Conservation (phyloP, 2,113 vertebrate genomes). For the Otus sunia region DNA sequence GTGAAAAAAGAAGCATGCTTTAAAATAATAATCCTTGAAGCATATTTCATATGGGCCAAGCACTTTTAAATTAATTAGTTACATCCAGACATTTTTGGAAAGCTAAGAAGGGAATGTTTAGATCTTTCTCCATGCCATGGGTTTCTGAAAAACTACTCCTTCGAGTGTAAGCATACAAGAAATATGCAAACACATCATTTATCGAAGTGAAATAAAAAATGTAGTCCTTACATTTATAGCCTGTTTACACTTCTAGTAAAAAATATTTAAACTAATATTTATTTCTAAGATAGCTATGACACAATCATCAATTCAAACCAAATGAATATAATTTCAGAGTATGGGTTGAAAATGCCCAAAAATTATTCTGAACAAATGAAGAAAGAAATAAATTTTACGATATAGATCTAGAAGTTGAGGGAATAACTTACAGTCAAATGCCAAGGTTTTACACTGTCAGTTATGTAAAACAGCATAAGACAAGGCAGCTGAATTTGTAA, state of each 20-base stretch:
- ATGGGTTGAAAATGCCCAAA: background rate
- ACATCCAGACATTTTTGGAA: background rate
- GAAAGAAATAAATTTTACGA: background rate
- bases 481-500: constrained; percentile 70
- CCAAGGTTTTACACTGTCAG: constrained; percentile 20
- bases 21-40: background rate
- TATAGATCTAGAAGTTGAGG: background rate
- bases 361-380: background rate
- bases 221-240: background rate
- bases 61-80: background rate
- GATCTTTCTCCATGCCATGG: background rate
- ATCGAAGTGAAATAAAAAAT: background rate
- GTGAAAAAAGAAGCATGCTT: background rate
- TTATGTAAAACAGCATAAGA: constrained; percentile 59
- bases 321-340: background rate
- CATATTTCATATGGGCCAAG: background rate
- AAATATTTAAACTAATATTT: background rate
- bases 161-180: background rate
- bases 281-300: background rate
- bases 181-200: background rate
- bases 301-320: background rate
- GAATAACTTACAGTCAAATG: background rate
- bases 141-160: background rate
- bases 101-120: background rate
- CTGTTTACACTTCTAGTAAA: background rate